Base-by-base conservation (phyloP, 2,113 vertebrate species). In the Rallus limicola region DNA sequence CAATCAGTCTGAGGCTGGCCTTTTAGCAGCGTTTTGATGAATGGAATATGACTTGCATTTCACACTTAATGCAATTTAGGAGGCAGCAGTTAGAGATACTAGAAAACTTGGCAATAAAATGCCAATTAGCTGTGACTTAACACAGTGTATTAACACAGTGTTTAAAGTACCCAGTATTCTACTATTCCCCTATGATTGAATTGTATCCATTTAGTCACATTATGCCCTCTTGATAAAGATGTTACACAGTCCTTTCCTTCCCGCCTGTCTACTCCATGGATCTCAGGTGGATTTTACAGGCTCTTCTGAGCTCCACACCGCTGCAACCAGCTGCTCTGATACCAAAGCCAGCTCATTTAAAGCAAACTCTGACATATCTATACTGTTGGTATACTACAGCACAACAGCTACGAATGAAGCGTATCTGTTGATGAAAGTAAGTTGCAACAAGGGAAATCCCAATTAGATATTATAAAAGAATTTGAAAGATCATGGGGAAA, bases 61-160 rank as follows among this genome's bases (percentile, higher is more conserved):
- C 91, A 74, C 71, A 83, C 84, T 90, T 87, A 64, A 92, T 77
- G 86, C 42, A 93, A 83, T 93, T 90, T 74, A 79, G 23, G 63
- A 77, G 34, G 52, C 76, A 88, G 86, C 71, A 88, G 33, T 85
- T 82, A 64, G 85, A 89, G 87, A 79, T 38, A 53, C 29, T 42
- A 20, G 74, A 78, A 93, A 79, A 85, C 62, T 44, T 88, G 70
- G 88, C 93, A 97, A 87, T 90, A 90, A 95, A 93, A 85, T 85
- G 67, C 67, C 92, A 92, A 80, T 95, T 96, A 94, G 53, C 75
- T 90, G 59, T 69, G 75, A 85, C 78, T 96, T 84, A 90, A 56
- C 53, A 29, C 65, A 78, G 69, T 42, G 40, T 70, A 20, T 70
- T 77, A 90, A 60, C n/a, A 63, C 20, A 65, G 62, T 46, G 62